Base-by-base conservation (phyloP, 2,888 invertebrate species). In the Orthosia cruda region DNA sequence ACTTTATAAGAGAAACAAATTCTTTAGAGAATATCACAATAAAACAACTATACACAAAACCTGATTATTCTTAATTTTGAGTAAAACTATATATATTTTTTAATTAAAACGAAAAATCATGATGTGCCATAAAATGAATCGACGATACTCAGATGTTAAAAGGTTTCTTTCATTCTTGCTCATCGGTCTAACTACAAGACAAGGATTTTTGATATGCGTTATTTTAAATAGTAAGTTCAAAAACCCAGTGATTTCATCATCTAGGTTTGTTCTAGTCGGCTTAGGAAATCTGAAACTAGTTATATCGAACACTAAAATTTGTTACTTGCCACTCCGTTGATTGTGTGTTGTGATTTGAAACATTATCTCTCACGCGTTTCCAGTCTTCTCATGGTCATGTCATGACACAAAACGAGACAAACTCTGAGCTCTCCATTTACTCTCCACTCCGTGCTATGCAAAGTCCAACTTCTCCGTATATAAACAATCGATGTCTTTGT, bases 401-500 rank as follows among this genome's bases (percentile, higher is more conserved):
- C 12, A 9, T 40, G 9, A 26, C 70, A 9, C 4, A 1, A 20
- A 40, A 40, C 15, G 1, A 45, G n/a, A 50, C n/a, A 16, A 13
- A 49, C 9, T 54, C 13, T n/a, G 50, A 61, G 18, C 18, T 45
- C 26, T 80, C 68, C 80, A 66, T 58, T 4, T 18, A 4, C 16
- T 61, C 0, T 13, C 11, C 55, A 68, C 23, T 84, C 80, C 23
- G 0, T 62, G 50, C 16, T 9, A 20, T 3, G 59, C 1, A 62
- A 77, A 45, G 71, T 66, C 74, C 54, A 88, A 85, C 78, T 87
- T 87, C 67, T n/a, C 67, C 80, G 65, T 81, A 76, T 65, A 81
- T 80, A 85, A 85, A 87, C 87, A 88, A 88, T 78, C 81, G 49
- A 69, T 80, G 77, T 78, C 75, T 81, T 82, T 82, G 74, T 81